A percentile compares a stretch with the other conserved stretches of the same genome.
Evolutionary conservation across 1,140 invertebrate genomes (phyloP).

Genomic region (Maniola jurtina): DNA sequence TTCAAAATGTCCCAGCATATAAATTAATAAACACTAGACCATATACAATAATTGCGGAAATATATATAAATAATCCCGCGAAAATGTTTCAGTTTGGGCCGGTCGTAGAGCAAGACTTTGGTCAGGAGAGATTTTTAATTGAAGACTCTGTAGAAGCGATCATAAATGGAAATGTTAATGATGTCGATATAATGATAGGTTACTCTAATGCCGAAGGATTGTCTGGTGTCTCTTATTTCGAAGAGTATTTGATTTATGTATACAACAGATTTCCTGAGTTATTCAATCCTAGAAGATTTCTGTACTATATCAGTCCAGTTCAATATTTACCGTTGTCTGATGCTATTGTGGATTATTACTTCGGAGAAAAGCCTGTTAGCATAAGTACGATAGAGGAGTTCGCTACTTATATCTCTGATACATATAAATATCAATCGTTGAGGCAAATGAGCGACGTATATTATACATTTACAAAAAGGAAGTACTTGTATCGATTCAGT

Average conservation of each 20-base stretch:
- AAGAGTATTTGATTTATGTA: slow-evolving; percentile 32
- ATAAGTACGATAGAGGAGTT: slow-evolving; percentile 48
- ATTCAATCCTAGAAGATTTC: slow-evolving; percentile 44
- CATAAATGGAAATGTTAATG: slow-evolving; percentile 35
- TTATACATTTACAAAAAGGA: slow-evolving; percentile 22
- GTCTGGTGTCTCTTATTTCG: slow-evolving; percentile 36
- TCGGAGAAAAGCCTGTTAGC: slow-evolving; percentile 51
- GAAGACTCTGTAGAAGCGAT: slow-evolving; percentile 35
- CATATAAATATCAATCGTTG: not conserved
- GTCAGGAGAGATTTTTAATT: slow-evolving; percentile 56
- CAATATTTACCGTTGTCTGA: slow-evolving; percentile 50
- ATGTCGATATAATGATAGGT: slow-evolving; percentile 81
- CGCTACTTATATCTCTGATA: slow-evolving; percentile 54
- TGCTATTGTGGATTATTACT: slow-evolving; percentile 71
- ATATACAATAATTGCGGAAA: slow-evolving; percentile 43
- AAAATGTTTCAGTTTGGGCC: slow-evolving; percentile 57
- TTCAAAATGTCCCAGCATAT: slow-evolving; percentile 64
- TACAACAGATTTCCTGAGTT: slow-evolving; percentile 49
- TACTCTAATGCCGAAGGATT: slow-evolving; percentile 78
- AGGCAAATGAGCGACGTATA: not conserved
- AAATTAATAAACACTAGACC: slow-evolving; percentile 56
- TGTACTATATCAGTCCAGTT: slow-evolving; percentile 31
- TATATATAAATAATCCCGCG: slow-evolving; percentile 32
- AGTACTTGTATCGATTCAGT: slow-evolving; percentile 47
- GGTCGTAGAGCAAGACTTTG: slow-evolving; percentile 67